Evolutionary conservation across 2,888 invertebrate species (phyloP).

Genomic region (Platycheirus albimanus): DNA sequence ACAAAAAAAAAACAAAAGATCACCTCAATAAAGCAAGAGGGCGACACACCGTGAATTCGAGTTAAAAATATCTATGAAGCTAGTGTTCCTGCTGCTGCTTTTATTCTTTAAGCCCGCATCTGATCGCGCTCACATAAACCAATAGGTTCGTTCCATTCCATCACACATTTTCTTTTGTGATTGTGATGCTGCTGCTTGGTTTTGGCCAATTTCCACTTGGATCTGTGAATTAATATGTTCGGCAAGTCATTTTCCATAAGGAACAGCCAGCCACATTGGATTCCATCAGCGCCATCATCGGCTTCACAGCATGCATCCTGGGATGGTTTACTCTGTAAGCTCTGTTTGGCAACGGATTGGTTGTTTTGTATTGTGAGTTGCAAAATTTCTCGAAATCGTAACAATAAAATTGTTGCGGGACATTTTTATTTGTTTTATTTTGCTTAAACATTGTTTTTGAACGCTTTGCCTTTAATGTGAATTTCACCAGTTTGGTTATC

Average conservation of each 20-base stretch:
- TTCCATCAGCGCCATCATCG: slow-evolving; percentile 72
- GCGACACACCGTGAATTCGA: slow-evolving; percentile 63
- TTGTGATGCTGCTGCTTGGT: slow-evolving; percentile 5
- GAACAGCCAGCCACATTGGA: slow-evolving; percentile 54
- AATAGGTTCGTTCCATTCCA: too few species aligned
- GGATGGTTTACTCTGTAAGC: slow-evolving; percentile 5
- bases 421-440: slow-evolving; percentile 18
- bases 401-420: slow-evolving; percentile 74
- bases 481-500: slow-evolving; percentile 12
- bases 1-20: slow-evolving; percentile 48
- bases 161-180: slow-evolving; percentile 39
- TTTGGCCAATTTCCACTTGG: slow-evolving; percentile 18
- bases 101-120: slow-evolving; percentile 53
- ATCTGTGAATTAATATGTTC: slow-evolving; percentile 72
- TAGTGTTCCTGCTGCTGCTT: slow-evolving; percentile 36
- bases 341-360: neutral
- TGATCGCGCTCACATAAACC: slow-evolving; percentile 59
- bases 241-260: slow-evolving; percentile 69
- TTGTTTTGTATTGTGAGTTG: slow-evolving; percentile 22
- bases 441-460: neutral
- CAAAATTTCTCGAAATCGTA: slow-evolving; percentile 70
- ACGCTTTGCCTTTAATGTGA: neutral
- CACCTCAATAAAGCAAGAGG: slow-evolving; percentile 29
- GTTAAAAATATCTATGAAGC: slow-evolving; percentile 46
- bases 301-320: slow-evolving; percentile 55